phyloP scores from a whole-genome alignment of 2,888 invertebrate genomes.

The Nephrotoma guestfalica region DNA sequence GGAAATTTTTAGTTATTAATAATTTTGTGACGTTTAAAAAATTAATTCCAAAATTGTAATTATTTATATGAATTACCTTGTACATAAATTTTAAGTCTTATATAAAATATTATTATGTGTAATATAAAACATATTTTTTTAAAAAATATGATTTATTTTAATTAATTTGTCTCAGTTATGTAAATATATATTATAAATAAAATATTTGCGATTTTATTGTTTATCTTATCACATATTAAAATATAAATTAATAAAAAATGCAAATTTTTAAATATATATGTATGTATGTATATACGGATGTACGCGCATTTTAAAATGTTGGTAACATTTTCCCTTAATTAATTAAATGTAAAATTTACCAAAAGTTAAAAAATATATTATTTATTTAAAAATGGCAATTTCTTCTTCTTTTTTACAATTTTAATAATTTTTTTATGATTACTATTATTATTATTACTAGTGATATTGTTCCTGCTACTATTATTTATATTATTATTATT shows the following conservation, averaged over 20 bases:
- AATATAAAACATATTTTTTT: background rate
- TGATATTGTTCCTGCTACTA: background rate
- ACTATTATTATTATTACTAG: background rate
- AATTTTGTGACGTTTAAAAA: background rate
- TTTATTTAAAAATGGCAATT: background rate
- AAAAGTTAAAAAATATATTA: background rate
- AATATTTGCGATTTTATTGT: background rate
- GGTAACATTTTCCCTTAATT: background rate
- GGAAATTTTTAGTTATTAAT: background rate
- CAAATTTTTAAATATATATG: background rate
- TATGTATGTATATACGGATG: background rate
- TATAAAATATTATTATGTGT: background rate
- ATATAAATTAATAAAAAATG: background rate
- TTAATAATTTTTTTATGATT: background rate
- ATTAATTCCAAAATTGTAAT: background rate
- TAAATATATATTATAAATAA: background rate
- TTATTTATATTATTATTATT: background rate
- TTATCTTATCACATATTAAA: background rate
- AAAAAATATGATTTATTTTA: background rate
- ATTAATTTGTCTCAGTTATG: background rate
- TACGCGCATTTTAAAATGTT: background rate
- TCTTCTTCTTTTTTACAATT: background rate
- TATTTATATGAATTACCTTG: background rate
- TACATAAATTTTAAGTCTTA: background rate
- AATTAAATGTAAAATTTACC: background rate